Conservation (phyloP, 2,888 invertebrate species). For the Eupithecia insigniata region DNA sequence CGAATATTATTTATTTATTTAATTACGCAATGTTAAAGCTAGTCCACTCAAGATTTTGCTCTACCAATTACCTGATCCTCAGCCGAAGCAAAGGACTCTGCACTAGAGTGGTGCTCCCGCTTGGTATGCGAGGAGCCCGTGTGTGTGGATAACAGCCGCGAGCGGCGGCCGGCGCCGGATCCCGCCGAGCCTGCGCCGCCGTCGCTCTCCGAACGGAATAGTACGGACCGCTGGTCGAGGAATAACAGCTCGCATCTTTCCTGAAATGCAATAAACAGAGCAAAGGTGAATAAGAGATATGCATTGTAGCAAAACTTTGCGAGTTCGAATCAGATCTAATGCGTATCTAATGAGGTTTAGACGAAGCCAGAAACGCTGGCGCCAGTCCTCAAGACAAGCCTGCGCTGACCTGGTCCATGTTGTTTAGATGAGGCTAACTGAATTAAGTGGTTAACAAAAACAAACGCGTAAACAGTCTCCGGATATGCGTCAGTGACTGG, state of each 20-base stretch:
- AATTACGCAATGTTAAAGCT: no score
- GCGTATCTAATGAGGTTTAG: no score
- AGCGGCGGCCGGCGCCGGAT: constrained; percentile 63
- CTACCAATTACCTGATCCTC: constrained; percentile 66
- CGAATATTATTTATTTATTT: no score
- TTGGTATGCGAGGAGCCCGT: constrained; percentile 74
- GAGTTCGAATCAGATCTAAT: not conserved
- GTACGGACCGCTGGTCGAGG: constrained; percentile 93
- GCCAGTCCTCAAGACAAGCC: no score
- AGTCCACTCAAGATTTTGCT: no score
- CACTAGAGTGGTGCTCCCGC: constrained; percentile 91
- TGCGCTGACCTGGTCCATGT: no score
- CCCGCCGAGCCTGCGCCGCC: constrained; percentile 60
- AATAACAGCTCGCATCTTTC: constrained; percentile 91
- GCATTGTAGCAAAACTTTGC: not conserved
- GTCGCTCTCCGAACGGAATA: constrained; percentile 91
- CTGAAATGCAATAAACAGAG: not conserved
- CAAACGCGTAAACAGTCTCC: no score
- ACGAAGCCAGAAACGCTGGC: no score
- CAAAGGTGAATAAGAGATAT: not conserved
- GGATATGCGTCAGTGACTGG: no score
- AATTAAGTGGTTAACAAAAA: no score
- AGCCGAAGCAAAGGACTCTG: constrained; percentile 98
- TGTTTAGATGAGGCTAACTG: no score
- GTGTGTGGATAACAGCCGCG: constrained; percentile 74